A percentile compares a stretch with the other conserved stretches of the same genome.
phyloP scores from a whole-genome alignment of 2,888 invertebrate species.

The Eristalis tenax region DNA sequence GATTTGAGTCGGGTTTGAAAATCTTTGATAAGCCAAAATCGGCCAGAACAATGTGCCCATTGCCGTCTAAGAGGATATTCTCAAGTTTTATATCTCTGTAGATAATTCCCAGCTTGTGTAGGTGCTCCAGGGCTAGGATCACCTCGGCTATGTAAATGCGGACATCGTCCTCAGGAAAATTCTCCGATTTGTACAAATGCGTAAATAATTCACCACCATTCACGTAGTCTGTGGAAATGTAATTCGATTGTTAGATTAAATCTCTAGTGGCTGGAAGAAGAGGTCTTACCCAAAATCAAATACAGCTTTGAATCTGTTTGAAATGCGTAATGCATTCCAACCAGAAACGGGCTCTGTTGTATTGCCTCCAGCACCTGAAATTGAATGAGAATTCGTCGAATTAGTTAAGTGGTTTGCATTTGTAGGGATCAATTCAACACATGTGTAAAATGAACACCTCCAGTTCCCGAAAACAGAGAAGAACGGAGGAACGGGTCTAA shows the following conservation, averaged over 20 bases:
- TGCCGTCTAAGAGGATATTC: constrained; percentile 95
- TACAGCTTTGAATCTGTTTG: constrained; percentile 98
- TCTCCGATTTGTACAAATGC: constrained; percentile 96
- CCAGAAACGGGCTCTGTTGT: constrained; percentile 96
- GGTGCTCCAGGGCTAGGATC: constrained; percentile 95
- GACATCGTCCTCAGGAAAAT: constrained; percentile 94
- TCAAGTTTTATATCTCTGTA: constrained; percentile 99
- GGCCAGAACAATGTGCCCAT: constrained; percentile 97
- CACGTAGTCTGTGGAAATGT: constrained; percentile 91
- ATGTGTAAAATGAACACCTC: too few relatives aligned
- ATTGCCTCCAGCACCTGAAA: constrained; percentile 94
- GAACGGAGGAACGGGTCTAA: too few relatives aligned
- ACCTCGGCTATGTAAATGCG: constrained; percentile 97
- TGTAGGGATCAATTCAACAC: neutral
- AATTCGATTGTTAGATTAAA: neutral
- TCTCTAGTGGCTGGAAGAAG: constrained; percentile 60
- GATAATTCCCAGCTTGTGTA: constrained; percentile 98
- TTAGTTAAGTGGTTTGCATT: neutral
- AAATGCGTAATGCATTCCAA: constrained; percentile 98
- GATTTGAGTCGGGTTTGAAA: constrained; percentile 85
- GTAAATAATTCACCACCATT: constrained; percentile 98
- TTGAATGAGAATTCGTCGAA: neutral
- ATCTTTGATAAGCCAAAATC: constrained; percentile 99
- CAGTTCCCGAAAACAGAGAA: too few relatives aligned
- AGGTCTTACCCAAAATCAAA: constrained; percentile 93